phyloP scores from a whole-genome alignment of 2,113 vertebrate species.

The Nerophis lumbriciformis region DNA sequence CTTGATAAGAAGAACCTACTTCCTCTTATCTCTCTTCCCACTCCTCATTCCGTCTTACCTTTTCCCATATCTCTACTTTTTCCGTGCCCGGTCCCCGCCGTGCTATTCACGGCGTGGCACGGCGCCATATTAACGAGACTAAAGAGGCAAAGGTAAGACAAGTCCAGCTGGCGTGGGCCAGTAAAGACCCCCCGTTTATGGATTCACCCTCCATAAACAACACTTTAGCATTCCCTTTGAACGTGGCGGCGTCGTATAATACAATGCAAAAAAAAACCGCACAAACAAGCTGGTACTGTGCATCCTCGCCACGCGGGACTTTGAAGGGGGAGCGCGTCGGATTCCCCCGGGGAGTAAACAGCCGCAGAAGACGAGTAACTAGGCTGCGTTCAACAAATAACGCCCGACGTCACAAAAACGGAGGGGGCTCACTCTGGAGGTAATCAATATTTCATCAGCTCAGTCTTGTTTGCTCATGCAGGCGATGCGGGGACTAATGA shows the following conservation, averaged over 20 bases:
- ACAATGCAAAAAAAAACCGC: conserved; percentile 31
- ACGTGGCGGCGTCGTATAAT: conserved; percentile 35
- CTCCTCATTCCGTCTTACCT: conserved; percentile 41
- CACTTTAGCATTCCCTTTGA: conserved; percentile 64
- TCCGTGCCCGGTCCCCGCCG: conserved; percentile 37
- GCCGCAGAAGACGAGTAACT: conserved; percentile 37
- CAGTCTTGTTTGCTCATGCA: conserved; percentile 52
- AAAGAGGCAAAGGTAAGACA: conserved; percentile 54
- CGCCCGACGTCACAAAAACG: conserved; percentile 7
- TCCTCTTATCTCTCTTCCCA: conserved; percentile 50
- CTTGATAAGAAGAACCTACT: conserved; percentile 52
- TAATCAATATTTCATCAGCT: conserved; percentile 66
- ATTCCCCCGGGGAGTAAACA: conserved; percentile 49
- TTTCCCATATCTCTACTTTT: conserved; percentile 18
- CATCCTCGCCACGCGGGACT: conserved; percentile 39
- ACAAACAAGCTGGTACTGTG: conserved; percentile 14
- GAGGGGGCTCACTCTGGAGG: conserved; percentile 23
- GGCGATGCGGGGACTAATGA: conserved; percentile 55
- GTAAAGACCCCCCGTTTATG: conserved; percentile 45
- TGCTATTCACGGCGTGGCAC: conserved; percentile 42
- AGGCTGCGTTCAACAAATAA: conserved; percentile 33
- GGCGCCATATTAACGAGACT: conserved; percentile 52
- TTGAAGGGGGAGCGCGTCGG: conserved; percentile 43
- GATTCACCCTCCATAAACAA: conserved; percentile 55
- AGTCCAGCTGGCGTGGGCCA: conserved; percentile 51